A percentile compares a stretch with the other conserved stretches of the same genome.
These are phyloP conservation scores for Squalus acanthias DNA, from an alignment of 2,797 vertebrate genomes.

Conservation along the genomic window DNA sequence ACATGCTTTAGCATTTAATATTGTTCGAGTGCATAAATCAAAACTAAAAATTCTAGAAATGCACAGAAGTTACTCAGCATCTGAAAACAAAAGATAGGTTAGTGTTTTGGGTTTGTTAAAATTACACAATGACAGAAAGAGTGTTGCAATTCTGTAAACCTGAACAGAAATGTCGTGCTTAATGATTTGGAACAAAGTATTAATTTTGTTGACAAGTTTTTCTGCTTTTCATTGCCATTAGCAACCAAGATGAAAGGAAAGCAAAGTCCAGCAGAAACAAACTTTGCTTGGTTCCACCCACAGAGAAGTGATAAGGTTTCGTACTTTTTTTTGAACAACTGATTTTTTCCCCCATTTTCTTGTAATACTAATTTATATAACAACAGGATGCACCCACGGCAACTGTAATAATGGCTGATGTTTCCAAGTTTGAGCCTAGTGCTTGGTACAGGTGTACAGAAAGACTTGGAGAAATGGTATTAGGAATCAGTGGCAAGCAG, in stretches of 20 bases:
- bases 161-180: neutral
- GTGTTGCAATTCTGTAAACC: neutral
- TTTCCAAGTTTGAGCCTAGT: neutral
- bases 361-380: neutral
- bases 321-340: neutral
- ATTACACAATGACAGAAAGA: neutral
- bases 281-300: neutral
- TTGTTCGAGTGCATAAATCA: neutral
- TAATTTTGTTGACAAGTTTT: neutral
- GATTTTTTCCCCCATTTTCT: neutral
- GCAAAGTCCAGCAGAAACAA: neutral
- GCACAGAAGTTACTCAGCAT: neutral
- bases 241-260: constrained; percentile 8
- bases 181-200: neutral
- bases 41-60: neutral
- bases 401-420: neutral
- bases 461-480: neutral
- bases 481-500: neutral
- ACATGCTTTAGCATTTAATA: neutral
- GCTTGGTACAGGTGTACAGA: neutral
- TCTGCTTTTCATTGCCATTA: neutral
- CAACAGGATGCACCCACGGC: neutral
- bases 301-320: neutral
- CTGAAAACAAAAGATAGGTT: neutral
- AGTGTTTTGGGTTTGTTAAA: neutral